These are phyloP conservation scores for Pandion haliaetus DNA, from an alignment of 2,113 vertebrate genomes.

Conservation along the genomic window DNA sequence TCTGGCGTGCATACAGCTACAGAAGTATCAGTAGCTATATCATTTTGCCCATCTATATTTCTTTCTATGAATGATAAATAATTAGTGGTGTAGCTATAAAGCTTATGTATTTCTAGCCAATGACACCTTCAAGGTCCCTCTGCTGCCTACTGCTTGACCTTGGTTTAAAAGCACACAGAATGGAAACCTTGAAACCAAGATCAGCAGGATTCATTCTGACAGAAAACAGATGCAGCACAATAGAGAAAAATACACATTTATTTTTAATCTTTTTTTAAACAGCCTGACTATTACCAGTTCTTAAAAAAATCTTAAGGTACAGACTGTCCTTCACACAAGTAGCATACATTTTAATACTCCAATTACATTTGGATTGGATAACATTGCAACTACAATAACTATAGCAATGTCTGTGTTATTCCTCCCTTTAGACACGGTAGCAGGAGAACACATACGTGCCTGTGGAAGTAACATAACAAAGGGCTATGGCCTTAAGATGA, in stretches of 20 bases:
- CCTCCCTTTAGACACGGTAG: neutral
- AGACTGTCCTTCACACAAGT: constrained; percentile 59
- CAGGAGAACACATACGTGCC: neutral
- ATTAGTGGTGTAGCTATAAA: constrained; percentile 78
- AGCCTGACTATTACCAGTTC: constrained; percentile 56
- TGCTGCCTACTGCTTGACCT: constrained; percentile 83
- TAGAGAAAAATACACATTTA: constrained; percentile 70
- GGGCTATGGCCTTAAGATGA: neutral
- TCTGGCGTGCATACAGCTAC: neutral
- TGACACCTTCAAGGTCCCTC: constrained; percentile 87
- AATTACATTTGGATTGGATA: neutral
- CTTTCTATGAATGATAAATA: constrained; percentile 80
- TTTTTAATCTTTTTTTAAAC: constrained; percentile 67
- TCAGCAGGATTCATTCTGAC: constrained; percentile 80
- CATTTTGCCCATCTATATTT: constrained; percentile 50
- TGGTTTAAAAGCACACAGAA: constrained; percentile 81
- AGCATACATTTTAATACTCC: constrained; percentile 12
- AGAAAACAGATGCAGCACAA: constrained; percentile 75
- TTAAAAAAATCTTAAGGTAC: constrained; percentile 47
- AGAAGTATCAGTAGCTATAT: constrained; percentile 15
- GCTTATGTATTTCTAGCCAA: constrained; percentile 87
- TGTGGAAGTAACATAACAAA: neutral
- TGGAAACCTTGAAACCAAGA: constrained; percentile 82
- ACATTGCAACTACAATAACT: neutral
- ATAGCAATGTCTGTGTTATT: neutral